Evolutionary conservation across 2,113 vertebrate species (phyloP).

Genomic region (Dasyprocta punctata): DNA sequence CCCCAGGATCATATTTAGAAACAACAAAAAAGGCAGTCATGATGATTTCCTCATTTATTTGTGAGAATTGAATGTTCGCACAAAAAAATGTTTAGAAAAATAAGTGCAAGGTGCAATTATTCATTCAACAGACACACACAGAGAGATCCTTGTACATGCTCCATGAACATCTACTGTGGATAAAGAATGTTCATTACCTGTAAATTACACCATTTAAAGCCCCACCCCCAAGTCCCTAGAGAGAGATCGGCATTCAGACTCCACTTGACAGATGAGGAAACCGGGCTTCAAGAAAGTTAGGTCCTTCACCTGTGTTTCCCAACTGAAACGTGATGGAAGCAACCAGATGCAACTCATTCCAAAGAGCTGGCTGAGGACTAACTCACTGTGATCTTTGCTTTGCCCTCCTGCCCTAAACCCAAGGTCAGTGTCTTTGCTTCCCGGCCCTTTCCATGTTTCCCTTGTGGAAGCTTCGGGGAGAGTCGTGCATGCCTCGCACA

Average conservation of each 20-base stretch:
- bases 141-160: fast-evolving
- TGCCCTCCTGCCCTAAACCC: background rate
- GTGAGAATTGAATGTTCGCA: background rate
- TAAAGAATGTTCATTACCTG: background rate
- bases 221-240: background rate
- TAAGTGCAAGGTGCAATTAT: background rate
- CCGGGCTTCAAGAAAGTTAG: background rate
- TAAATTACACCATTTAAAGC: background rate
- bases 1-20: no score
- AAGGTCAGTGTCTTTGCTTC: no score
- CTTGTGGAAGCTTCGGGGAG: background rate
- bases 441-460: no score
- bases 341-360: fast-evolving
- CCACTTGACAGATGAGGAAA: background rate
- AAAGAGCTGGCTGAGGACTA: background rate
- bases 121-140: background rate
- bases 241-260: background rate
- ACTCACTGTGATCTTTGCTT: fast-evolving
- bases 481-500: fast-evolving
- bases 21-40: background rate
- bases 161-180: background rate
- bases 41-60: background rate
- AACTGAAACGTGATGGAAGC: no score
- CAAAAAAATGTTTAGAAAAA: background rate
- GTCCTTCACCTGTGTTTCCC: background rate